Percentiles rank a stretch among this genome's conserved stretches.
Conservation (phyloP, 2,113 vertebrate species). For the Copsychus sechellarum region DNA sequence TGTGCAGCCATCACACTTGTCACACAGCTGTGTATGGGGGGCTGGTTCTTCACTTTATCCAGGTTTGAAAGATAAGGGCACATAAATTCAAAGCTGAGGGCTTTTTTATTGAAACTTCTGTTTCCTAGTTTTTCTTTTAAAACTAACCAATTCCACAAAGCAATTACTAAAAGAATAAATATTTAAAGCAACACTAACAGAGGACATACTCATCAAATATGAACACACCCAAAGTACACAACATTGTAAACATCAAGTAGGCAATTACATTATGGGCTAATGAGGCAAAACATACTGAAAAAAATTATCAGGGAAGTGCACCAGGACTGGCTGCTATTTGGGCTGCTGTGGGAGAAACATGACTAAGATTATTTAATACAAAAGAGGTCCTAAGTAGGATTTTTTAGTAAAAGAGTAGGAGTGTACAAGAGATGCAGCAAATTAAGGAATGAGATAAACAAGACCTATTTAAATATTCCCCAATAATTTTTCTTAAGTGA, state of each 20-base stretch:
- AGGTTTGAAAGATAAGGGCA: background rate
- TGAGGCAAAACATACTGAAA: conserved; percentile 31
- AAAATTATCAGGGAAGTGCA: background rate
- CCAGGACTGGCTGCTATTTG: background rate
- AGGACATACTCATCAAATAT: background rate
- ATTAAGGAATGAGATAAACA: background rate
- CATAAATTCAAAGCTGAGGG: background rate
- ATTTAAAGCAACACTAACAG: background rate
- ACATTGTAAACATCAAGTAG: background rate
- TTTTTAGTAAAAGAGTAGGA: background rate
- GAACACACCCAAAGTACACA: background rate
- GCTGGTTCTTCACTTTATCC: background rate
- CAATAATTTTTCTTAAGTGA: background rate
- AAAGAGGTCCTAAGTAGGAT: background rate
- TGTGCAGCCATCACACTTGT: background rate
- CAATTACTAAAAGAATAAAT: background rate
- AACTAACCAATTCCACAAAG: background rate
- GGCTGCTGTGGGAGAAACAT: background rate
- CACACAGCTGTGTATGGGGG: background rate
- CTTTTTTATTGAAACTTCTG: background rate
- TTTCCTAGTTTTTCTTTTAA: background rate
- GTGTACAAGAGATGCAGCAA: background rate
- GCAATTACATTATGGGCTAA: conserved; percentile 28
- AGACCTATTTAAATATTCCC: background rate
- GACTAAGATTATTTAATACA: background rate